Evolutionary conservation across 1,140 invertebrate genomes (phyloP), one percentile per base, ranked within the genome.

Genomic region (Asbolus verrucosus): DNA sequence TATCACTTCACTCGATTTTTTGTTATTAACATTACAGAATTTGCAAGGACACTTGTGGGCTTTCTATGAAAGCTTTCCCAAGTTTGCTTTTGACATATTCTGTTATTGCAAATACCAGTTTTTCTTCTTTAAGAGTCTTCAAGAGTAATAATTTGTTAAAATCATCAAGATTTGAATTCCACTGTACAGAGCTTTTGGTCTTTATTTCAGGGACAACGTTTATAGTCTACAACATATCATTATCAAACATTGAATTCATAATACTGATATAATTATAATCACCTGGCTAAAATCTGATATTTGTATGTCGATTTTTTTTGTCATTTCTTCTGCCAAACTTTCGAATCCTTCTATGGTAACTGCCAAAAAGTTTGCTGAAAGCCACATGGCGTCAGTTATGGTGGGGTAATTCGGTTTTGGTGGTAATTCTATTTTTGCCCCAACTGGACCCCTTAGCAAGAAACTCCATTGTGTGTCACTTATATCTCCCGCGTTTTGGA

Each of bases 71-170:
- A 43, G 86, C 82, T 61, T 87, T 82, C 0, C 94, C 94, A 1
- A 95, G 84, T 69, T 92, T 92, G 5, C 83, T 83, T 70, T 87
- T 86, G 0, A 96, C 91, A 80, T 92, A 96, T 69, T 92, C 87
- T 0, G 90, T 91, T 8, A 94, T 88, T 1, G 89, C 91, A 76
- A 92, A 91, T 2, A 94, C 87, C 6, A 95, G 82, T 79, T 93
- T 93, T 77, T 96, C 93, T 78, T 94, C 92, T 71, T 90, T 89
- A 11, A 96, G 80, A 59, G 88, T 86, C 77, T 92, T 90, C 0
- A 96, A 78, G 9, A 97, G 77, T 83, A 96, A 88, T 38, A 97
- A 82, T 78, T 92, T 94, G 76, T 95, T 91, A 80, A 96, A 95
- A 36, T 87, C 80, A 5, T 80, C 83, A 3, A 96, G 78, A 9